Base-by-base conservation (phyloP, 2,113 vertebrate genomes). In the Opisthocomus hoazin region DNA sequence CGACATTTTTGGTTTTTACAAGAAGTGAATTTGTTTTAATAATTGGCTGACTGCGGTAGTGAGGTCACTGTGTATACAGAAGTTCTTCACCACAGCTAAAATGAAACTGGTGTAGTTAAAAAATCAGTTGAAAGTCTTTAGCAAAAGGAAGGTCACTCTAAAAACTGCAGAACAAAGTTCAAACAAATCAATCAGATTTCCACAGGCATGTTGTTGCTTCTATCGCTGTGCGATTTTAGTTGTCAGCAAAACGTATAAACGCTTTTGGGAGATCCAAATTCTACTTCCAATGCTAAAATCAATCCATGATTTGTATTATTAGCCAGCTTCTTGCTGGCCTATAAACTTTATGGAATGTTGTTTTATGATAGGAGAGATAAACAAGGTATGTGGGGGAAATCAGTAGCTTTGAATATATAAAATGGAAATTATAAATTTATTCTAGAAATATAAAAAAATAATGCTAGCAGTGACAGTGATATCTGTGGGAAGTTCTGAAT, bases 401-500 rank as follows among this genome's bases (percentile, higher is more conserved):
- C 41, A 78, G 60, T 24, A n/a, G 30, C 51, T 91, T 96, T 43
- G 79, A 65, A 84, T 68, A 23, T 50, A 32, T 57, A 53, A 87
- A 56, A 75, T 57, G 8, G 45, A 78, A 86, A 30, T 61, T 24
- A 89, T 63, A 48, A 56, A 84, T 91, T 45, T 87, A 50, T 37
- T 75, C 37, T 50, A 81, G 90, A 85, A 89, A 68, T 79, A 93
- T 79, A 48, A 94, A 90, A 94, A 90, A 79, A 71, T 92, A 93
- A 84, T 85, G 89, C 24, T 79, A 18, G 48, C 82, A 82, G 54
- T 95, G 87, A 69, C 94, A 94, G n/a, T 24, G 39, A 89, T 76
- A 96, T 95, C 80, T 79, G 73, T 71, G 83, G 61, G 89, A 92
- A 84, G 80, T 39, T 79, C 74, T 96, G 91, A 91, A 79, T 83